Evolutionary conservation across 2,797 vertebrate species (phyloP).

Genomic region (Pseudochromis fuscus): DNA sequence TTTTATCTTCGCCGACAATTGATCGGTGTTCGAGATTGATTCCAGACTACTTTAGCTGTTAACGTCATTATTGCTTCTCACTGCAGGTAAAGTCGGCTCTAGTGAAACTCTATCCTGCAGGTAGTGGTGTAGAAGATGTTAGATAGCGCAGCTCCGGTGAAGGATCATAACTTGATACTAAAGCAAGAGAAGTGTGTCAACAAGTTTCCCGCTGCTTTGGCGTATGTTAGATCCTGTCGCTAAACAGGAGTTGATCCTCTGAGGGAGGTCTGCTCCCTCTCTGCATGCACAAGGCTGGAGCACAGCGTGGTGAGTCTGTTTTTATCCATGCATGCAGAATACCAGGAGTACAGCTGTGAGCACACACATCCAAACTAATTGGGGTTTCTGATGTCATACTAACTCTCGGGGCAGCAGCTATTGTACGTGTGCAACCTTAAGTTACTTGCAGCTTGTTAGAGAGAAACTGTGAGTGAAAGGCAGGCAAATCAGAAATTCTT

Average conservation of each 20-base stretch:
- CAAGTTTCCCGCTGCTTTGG: constrained; percentile 28
- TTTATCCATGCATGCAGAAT: constrained; percentile 45
- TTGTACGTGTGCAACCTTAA: constrained; percentile 39
- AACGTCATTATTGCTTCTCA: constrained; percentile 26
- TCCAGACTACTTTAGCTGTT: constrained; percentile 5
- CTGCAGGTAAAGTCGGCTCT: constrained; percentile 1
- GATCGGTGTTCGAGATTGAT: constrained; percentile 19
- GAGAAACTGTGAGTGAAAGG: constrained; percentile 29
- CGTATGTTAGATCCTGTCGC: constrained; percentile 12
- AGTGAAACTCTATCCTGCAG: neutral
- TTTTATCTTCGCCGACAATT: constrained; percentile 2
- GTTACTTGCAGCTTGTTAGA: constrained; percentile 52
- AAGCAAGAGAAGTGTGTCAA: constrained; percentile 18
- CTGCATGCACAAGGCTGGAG: constrained; percentile 21
- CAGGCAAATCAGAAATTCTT: constrained; percentile 28
- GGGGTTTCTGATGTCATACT: constrained; percentile 35
- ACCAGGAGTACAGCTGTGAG: constrained; percentile 35
- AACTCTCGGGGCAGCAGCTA: constrained; percentile 31
- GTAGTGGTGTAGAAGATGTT: neutral
- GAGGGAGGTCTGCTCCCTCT: constrained; percentile 34
- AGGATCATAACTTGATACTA: constrained; percentile 11
- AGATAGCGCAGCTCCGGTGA: neutral
- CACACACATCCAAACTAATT: constrained; percentile 52
- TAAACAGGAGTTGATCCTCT: constrained; percentile 41
- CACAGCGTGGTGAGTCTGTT: constrained; percentile 43